Percentiles rank a stretch among this genome's conserved stretches.
These are phyloP conservation scores for Xanthorhoe spadicearia DNA, from an alignment of 2,888 invertebrate species.

Conservation along the genomic window DNA sequence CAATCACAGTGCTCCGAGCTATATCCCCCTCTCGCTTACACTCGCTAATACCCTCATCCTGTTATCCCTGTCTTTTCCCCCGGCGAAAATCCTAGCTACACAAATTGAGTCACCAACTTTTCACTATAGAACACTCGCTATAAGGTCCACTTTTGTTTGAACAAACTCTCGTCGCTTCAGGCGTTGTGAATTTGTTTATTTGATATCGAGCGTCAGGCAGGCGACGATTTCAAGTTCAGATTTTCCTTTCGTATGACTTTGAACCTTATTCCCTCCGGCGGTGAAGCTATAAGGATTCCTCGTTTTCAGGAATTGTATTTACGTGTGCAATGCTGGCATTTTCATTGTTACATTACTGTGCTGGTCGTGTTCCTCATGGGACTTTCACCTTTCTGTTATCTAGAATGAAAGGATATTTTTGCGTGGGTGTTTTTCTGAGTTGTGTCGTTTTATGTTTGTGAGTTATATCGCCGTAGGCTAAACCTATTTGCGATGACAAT, in stretches of 20 bases:
- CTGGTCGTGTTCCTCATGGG: slow-evolving; percentile 34
- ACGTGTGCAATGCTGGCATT: slow-evolving; percentile 82
- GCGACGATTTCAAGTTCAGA: slow-evolving; percentile 85
- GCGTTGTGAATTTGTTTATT: slow-evolving; percentile 78
- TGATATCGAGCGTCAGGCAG: slow-evolving; percentile 84
- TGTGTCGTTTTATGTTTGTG: slow-evolving; percentile 52
- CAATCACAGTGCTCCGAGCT: slow-evolving; percentile 85
- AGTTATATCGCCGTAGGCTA: slow-evolving; percentile 66
- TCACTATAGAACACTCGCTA: slow-evolving; percentile 47
- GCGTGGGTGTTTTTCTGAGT: slow-evolving; percentile 42
- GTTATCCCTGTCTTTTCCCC: slow-evolving; percentile 75
- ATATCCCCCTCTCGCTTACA: slow-evolving; percentile 69
- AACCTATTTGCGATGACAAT: slow-evolving; percentile 85
- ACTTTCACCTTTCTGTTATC: slow-evolving; percentile 36
- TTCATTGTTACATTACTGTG: slow-evolving; percentile 81
- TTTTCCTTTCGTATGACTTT: slow-evolving; percentile 74
- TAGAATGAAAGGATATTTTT: slow-evolving; percentile 43
- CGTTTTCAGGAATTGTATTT: slow-evolving; percentile 76
- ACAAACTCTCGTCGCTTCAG: slow-evolving; percentile 59
- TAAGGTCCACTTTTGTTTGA: slow-evolving; percentile 61
- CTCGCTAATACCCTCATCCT: slow-evolving; percentile 59
- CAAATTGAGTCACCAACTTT: slow-evolving; percentile 55
- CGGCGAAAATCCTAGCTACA: slow-evolving; percentile 79
- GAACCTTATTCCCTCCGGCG: slow-evolving; percentile 67
- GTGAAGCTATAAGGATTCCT: slow-evolving; percentile 63